Conservation (phyloP, 2,888 invertebrate genomes). For the Cryptosula pallasiana region DNA sequence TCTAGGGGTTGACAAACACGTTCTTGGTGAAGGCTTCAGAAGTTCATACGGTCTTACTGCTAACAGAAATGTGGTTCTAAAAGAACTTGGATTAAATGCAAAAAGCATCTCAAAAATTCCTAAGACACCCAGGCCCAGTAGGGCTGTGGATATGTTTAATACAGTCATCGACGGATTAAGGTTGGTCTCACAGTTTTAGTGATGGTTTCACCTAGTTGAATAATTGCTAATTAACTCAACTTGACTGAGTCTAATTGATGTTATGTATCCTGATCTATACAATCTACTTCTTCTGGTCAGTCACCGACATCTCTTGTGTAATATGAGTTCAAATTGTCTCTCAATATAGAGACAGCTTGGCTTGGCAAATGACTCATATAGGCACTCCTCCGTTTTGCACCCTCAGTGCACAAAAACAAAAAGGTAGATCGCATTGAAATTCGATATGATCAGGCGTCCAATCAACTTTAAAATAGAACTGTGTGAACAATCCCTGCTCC, state of each 20-base stretch:
- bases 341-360: too few species aligned
- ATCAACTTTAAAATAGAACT: too few species aligned
- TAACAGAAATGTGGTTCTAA: background rate
- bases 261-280: too few species aligned
- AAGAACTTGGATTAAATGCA: constrained; percentile 19
- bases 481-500: too few species aligned
- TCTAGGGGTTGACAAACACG: constrained; percentile 6
- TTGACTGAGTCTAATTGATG: background rate
- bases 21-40: constrained; percentile 21
- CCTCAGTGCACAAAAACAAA: too few species aligned
- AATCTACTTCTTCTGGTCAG: too few species aligned
- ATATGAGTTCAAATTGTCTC: too few species aligned
- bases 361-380: too few species aligned
- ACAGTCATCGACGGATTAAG: constrained; percentile 5
- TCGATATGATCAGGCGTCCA: too few species aligned
- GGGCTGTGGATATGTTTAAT: background rate
- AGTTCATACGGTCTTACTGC: background rate
- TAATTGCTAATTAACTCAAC: background rate
- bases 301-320: too few species aligned
- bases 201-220: background rate
- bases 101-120: constrained; percentile 23
- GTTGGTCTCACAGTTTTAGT: background rate
- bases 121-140: constrained; percentile 8
- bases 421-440: too few species aligned
- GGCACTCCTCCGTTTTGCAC: too few species aligned